Evolutionary conservation across 2,888 invertebrate genomes (phyloP), one percentile per base, ranked within the genome.

Genomic region (Lydus trimaculatus): DNA sequence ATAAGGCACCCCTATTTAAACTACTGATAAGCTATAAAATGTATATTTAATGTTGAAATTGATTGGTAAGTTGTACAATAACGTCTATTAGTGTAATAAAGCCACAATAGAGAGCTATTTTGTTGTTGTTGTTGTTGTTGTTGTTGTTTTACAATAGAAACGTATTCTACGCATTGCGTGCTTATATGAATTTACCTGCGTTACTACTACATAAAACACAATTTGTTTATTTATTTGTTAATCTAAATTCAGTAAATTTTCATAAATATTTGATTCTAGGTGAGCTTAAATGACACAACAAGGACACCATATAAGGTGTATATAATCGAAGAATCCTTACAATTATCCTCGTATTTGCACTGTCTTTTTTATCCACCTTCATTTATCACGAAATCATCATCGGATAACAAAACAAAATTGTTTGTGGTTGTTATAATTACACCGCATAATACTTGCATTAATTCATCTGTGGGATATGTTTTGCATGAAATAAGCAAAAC

Each of bases 111-210:
- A 15, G 13, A 43, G 6, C 6, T 43, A n/a, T 43, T 43, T 8
- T 48, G 5, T 20, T 48, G 11, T 48, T 20, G 2, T 48, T 48
- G 6, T 17, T 20, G n/a, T 17, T 17, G 1, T 43, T 17, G 13
- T 36, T 3, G 11, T 1, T 36, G 11, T 36, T 36, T 36, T 13
- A 4, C 5, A 25, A 52, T 25, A 9, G n/a, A 31, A 60, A 15
- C 17, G 20, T 61, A 61, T 69, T 69, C 63, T 66, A 69, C 69
- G 69, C 69, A 69, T 66, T 69, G 69, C 69, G 65, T 69, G 69
- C 23, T 23, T 48, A 7, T 43, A 43, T 7, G 39, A 23, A 52
- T 52, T 9, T 9, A 52, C 56, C 25, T n/a, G 56, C 56, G 3
- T 56, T 56, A n/a, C n/a, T n/a, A n/a, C n/a, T n/a, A 23, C 13